These are phyloP conservation scores for Glyptemys insculpta DNA, from an alignment of 2,797 vertebrate genomes.

Conservation along the genomic window DNA sequence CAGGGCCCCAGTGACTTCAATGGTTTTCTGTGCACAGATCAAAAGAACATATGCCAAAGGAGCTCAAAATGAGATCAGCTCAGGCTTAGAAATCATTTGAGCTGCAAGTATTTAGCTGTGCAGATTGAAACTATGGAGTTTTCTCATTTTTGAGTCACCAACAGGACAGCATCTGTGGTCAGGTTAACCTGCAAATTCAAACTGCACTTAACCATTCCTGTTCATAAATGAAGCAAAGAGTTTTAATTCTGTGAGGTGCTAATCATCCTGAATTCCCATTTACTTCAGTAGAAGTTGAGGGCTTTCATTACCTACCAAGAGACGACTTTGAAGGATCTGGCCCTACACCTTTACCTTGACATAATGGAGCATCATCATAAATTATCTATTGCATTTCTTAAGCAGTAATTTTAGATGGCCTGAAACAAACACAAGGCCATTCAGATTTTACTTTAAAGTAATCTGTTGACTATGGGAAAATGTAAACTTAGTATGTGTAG, in stretches of 20 bases:
- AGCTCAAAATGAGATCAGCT: background rate
- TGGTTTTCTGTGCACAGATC: background rate
- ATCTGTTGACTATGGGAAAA: constrained; percentile 30
- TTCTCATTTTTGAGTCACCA: constrained; percentile 28
- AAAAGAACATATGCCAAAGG: background rate
- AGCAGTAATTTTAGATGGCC: background rate
- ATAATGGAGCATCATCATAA: constrained; percentile 38
- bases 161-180: constrained; percentile 44
- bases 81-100: background rate
- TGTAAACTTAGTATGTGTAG: background rate
- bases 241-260: background rate
- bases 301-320: background rate
- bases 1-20: constrained; percentile 41
- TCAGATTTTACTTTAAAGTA: constrained; percentile 43
- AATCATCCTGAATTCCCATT: constrained; percentile 52
- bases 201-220: constrained; percentile 47
- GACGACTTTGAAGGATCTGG: background rate
- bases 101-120: constrained; percentile 2
- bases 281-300: constrained; percentile 20
- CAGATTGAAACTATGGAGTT: constrained; percentile 47
- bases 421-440: background rate
- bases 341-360: constrained; percentile 16
- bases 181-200: constrained; percentile 57
- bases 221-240: background rate
- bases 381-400: constrained; percentile 26